A percentile compares a stretch with the other conserved stretches of the same genome.
Evolutionary conservation across 1,140 invertebrate genomes (phyloP).

Genomic region (Bombus confusus): DNA sequence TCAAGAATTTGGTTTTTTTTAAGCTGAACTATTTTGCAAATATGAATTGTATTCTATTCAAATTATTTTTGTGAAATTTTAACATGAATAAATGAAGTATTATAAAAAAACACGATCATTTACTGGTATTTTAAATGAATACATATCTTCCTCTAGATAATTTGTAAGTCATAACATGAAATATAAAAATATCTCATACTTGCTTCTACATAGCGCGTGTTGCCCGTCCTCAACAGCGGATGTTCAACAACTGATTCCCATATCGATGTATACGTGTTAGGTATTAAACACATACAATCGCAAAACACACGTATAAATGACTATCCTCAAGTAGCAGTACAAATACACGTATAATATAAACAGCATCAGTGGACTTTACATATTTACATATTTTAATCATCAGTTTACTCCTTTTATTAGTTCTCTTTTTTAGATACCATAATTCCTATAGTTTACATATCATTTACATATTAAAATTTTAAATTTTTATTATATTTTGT

Average conservation of each 20-base stretch:
- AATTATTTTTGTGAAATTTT: slow-evolving; percentile 53
- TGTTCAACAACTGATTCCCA: background rate
- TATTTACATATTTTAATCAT: background rate
- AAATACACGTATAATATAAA: background rate
- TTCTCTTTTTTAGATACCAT: background rate
- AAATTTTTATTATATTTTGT: background rate
- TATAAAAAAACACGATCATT: background rate
- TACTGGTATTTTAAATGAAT: background rate
- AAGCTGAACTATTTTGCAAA: slow-evolving; percentile 30
- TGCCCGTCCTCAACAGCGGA: too few relatives aligned
- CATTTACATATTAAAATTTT: background rate
- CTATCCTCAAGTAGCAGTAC: background rate
- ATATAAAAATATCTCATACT: slow-evolving; percentile 1
- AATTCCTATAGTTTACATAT: background rate
- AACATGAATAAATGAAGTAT: slow-evolving; percentile 31
- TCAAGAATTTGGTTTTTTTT: slow-evolving; percentile 2
- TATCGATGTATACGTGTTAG: background rate
- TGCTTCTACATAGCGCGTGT: background rate
- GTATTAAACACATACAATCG: background rate
- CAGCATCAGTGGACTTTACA: background rate
- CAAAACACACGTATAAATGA: background rate
- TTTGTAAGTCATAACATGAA: background rate
- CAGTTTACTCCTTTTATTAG: background rate
- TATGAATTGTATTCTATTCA: slow-evolving; percentile 18
- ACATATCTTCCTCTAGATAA: background rate